phyloP scores from a whole-genome alignment of 1,140 invertebrate genomes.

The Dysdera silvatica region DNA sequence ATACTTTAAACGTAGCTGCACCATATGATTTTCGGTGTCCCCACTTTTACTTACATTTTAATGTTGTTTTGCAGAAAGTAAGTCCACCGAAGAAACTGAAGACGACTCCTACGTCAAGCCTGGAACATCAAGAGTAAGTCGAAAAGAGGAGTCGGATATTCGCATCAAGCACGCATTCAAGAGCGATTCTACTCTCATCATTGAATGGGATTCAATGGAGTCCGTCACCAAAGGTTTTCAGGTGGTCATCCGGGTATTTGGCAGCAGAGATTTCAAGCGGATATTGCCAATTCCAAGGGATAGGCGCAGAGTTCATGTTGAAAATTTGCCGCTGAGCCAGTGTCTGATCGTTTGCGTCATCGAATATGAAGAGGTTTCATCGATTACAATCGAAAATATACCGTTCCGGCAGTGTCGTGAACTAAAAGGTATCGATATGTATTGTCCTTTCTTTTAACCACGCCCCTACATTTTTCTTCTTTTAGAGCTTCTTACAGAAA shows the following conservation, averaged over 20 bases:
- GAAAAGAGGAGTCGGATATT: constrained; percentile 42
- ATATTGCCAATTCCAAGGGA: constrained; percentile 76
- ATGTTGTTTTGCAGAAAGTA: too few relatives aligned
- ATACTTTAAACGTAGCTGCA: too few relatives aligned
- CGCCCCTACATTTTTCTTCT: too few relatives aligned
- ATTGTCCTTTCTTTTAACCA: too few relatives aligned
- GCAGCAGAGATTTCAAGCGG: constrained; percentile 78
- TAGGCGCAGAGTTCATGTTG: constrained; percentile 81
- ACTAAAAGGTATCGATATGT: constrained; percentile 54
- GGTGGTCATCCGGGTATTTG: constrained; percentile 82
- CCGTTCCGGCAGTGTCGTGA: constrained; percentile 79
- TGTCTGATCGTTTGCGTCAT: constrained; percentile 83
- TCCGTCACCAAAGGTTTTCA: constrained; percentile 74
- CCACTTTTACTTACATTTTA: not conserved
- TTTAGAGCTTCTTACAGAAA: too few relatives aligned
- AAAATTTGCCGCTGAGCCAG: constrained; percentile 81
- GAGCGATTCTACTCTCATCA: constrained; percentile 56
- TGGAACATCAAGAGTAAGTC: not conserved
- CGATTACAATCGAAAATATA: constrained; percentile 67
- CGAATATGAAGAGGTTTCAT: constrained; percentile 60
- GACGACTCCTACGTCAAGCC: too few relatives aligned
- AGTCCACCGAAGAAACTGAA: too few relatives aligned
- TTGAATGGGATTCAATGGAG: constrained; percentile 80
- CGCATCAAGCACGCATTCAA: constrained; percentile 62
- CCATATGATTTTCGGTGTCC: not conserved